Evolutionary conservation across 2,888 invertebrate genomes (phyloP).

Genomic region (Miltochrista miniata): DNA sequence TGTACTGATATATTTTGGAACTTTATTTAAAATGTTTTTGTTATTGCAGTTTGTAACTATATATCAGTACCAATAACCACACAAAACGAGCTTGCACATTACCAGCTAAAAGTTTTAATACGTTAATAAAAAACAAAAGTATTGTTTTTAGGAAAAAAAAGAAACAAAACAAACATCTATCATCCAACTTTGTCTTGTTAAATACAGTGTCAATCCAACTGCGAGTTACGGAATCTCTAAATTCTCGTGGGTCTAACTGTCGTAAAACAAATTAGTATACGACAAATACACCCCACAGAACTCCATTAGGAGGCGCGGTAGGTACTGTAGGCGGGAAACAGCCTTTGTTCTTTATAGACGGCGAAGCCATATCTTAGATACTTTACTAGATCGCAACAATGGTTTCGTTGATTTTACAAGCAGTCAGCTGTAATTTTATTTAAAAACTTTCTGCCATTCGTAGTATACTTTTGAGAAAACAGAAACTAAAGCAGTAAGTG

Average conservation of each 20-base stretch:
- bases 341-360: not conserved
- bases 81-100: too few species aligned
- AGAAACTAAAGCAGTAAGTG: too few species aligned
- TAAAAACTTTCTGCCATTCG: too few species aligned
- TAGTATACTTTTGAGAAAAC: too few species aligned
- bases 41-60: too few species aligned
- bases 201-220: not conserved
- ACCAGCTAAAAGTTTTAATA: too few species aligned
- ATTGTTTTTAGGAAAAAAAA: too few species aligned
- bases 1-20: too few species aligned
- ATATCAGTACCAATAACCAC: too few species aligned
- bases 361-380: constrained; percentile 1
- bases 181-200: not conserved
- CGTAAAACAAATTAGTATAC: constrained; percentile 1
- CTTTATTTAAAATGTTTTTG: too few species aligned
- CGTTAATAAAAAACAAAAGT: too few species aligned
- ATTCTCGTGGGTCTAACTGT: constrained; percentile 1
- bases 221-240: not conserved
- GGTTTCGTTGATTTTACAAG: not conserved
- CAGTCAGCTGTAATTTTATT: not conserved
- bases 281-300: not conserved
- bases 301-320: not conserved
- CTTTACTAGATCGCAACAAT: not conserved
- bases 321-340: not conserved
- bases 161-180: too few species aligned